A percentile compares a stretch with the other conserved stretches of the same genome.
These are phyloP conservation scores for Noctua pronuba DNA, from an alignment of 2,888 invertebrate genomes.

Conservation along the genomic window DNA sequence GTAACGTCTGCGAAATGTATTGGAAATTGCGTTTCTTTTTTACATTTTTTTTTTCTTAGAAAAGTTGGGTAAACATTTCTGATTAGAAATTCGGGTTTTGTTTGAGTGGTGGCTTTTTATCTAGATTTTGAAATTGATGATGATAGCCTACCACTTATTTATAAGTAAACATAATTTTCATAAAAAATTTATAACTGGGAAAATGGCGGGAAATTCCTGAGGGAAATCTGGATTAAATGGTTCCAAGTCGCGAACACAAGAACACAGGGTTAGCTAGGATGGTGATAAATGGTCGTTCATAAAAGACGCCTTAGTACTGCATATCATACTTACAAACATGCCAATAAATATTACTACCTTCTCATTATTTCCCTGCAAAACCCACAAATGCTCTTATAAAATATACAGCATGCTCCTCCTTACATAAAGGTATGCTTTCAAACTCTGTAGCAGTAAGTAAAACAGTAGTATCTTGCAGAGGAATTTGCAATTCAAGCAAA, in stretches of 20 bases:
- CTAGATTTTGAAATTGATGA: not conserved
- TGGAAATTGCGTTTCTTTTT: constrained; percentile 56
- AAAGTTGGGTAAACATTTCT: constrained; percentile 31
- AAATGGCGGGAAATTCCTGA: not conserved
- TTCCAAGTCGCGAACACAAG: not conserved
- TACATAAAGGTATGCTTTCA: constrained; percentile 28
- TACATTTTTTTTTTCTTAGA: constrained; percentile 19
- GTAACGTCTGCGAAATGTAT: constrained; percentile 63
- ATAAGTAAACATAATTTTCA: not conserved
- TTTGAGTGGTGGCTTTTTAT: constrained; percentile 7
- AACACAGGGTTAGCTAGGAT: not conserved
- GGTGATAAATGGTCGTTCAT: not conserved
- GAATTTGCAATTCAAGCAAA: constrained; percentile 64
- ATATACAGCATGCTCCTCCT: constrained; percentile 18
- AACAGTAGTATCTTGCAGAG: constrained; percentile 52
- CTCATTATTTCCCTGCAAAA: not conserved
- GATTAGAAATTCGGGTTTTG: constrained; percentile 14
- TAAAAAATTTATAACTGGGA: not conserved
- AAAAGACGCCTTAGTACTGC: not conserved
- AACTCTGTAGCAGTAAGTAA: constrained; percentile 38
- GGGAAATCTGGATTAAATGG: not conserved
- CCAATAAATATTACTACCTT: not conserved
- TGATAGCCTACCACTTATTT: not conserved
- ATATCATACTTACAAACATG: not conserved
- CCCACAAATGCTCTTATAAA: not conserved